Evolutionary conservation across 1,140 invertebrate genomes (phyloP), one percentile per base, ranked within the genome.

Genomic region (Macrocentrus cingulum): DNA sequence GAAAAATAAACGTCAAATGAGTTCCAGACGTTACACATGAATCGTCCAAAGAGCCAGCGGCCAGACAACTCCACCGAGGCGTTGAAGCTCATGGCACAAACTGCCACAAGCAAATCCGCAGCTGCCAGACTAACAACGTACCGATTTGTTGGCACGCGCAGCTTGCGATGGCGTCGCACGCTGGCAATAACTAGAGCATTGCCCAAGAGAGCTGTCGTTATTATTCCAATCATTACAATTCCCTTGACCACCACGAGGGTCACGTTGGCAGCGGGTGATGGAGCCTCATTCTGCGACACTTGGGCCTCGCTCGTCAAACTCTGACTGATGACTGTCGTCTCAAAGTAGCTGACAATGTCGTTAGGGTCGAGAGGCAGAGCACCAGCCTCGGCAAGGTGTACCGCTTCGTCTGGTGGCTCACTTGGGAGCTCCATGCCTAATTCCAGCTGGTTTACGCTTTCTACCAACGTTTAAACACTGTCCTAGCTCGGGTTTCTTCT

Each of bases 61-160:
- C 86, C 87, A 19, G 87, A 89, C 2, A 95, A 72, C 69, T 92
- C 89, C 5, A 92, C 86, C 66, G 88, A 91, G 16, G 93, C 92
- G 78, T 96, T 97, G 79, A 97, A 97, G n/a, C 91, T 94, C 95
- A 94, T 95, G 22, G 91, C 92, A 68, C 94, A 91, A 16, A 95
- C 79, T 2, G 94, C 94, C 6, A 98, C 95, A 16, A 96, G 79
- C 74, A 95, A 87, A 73, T 97, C 95, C 3, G 95, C 94, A 64
- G 93, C 88, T 0, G 95, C 92, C 16, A 97, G 79, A 25, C 92
- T 95, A 20, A 97, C 94, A 49, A 98, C 93, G 80, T 97, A 97
- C 70, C 94, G 94, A 80, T 97, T 98, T 29, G 94, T 97, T 60
- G 94, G 91, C 50, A 94, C 89, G 2, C 74, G 85, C 41, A 97